A percentile compares a stretch with the other conserved stretches of the same genome.
Evolutionary conservation across 2,797 vertebrate species (phyloP).

Genomic region (Mionectes olivaceus): DNA sequence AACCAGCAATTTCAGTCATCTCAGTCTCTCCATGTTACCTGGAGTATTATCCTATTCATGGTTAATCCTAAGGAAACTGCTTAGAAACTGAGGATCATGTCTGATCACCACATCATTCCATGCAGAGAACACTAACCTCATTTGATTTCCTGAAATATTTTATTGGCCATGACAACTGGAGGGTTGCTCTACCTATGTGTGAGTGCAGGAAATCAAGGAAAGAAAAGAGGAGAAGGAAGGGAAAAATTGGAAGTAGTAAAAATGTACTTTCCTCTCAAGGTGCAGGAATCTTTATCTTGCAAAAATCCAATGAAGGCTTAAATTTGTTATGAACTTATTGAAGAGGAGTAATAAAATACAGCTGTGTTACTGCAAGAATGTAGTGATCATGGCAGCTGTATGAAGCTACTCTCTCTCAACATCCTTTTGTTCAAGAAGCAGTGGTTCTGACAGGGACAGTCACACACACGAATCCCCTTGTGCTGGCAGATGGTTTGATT

Average conservation of each 20-base stretch:
- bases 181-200: accelerated
- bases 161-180: not conserved
- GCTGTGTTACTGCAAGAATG: not conserved
- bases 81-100: not conserved
- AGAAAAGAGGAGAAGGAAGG: not conserved
- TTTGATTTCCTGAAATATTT: not conserved
- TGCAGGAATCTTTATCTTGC: not conserved
- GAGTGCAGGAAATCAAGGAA: not conserved
- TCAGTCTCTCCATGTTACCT: not conserved
- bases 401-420: not conserved
- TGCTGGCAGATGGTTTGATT: not conserved
- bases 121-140: not conserved
- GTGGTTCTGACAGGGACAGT: not conserved
- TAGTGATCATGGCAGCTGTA: not conserved
- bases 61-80: not conserved
- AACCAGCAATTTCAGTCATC: not conserved
- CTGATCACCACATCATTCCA: not conserved
- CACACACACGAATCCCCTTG: not conserved
- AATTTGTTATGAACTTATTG: not conserved
- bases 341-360: not conserved
- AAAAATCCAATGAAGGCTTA: not conserved
- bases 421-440: not conserved
- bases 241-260: not conserved
- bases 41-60: not conserved
- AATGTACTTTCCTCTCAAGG: not conserved